A percentile compares a stretch with the other conserved stretches of the same genome.
Evolutionary conservation across 2,888 invertebrate genomes (phyloP).

Genomic region (Euphydryas editha): DNA sequence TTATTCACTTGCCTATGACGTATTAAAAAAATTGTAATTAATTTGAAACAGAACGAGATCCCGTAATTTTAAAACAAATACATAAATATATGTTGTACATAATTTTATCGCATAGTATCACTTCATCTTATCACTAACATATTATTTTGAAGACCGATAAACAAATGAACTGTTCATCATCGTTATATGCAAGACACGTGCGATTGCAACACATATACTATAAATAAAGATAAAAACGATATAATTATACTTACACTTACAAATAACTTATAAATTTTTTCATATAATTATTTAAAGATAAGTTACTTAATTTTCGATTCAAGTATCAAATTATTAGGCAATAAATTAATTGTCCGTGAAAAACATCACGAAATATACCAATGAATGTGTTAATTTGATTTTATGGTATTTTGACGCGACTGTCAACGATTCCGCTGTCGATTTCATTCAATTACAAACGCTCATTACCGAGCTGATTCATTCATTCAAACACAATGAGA

Average conservation of each 20-base stretch:
- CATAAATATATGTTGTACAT: too few species aligned
- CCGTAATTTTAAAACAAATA: too few species aligned
- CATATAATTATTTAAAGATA: background rate
- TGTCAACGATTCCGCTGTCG: slow-evolving; percentile 21
- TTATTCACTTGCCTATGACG: too few species aligned
- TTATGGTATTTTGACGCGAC: slow-evolving; percentile 23
- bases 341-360: slow-evolving; percentile 10
- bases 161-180: too few species aligned
- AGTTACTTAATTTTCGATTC: background rate
- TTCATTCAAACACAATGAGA: slow-evolving; percentile 30
- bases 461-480: slow-evolving; percentile 21
- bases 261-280: too few species aligned
- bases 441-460: slow-evolving; percentile 16
- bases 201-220: too few species aligned
- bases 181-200: too few species aligned
- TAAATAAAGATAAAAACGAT: too few species aligned
- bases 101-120: too few species aligned
- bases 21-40: too few species aligned
- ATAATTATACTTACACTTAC: too few species aligned
- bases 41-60: too few species aligned
- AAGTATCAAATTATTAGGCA: background rate
- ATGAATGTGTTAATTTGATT: slow-evolving; percentile 25
- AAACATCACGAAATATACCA: background rate
- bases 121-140: background rate
- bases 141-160: background rate